Evolutionary conservation across 2,113 vertebrate genomes (phyloP).

Genomic region (Ceyx melanurus): DNA sequence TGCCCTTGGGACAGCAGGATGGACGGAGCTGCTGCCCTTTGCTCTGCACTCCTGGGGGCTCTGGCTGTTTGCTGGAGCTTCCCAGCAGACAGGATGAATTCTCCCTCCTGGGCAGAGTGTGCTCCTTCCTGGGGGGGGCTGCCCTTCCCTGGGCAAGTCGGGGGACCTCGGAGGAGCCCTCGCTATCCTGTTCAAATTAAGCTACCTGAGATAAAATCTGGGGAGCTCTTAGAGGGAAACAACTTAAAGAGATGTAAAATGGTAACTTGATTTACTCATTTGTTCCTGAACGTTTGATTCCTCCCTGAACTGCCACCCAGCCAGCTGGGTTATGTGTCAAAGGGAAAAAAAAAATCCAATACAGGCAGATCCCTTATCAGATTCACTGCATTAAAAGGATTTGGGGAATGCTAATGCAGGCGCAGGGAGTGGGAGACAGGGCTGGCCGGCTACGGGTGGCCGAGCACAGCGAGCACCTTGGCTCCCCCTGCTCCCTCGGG

Average conservation of each 20-base stretch:
- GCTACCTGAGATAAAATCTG: constrained; percentile 67
- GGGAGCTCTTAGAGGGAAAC: constrained; percentile 65
- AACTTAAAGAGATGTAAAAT: constrained; percentile 69
- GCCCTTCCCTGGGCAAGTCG: neutral
- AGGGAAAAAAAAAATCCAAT: constrained; percentile 23
- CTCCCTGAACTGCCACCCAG: constrained; percentile 46
- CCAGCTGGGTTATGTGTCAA: constrained; percentile 68
- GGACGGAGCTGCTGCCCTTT: neutral
- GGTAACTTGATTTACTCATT: constrained; percentile 71
- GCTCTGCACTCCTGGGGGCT: rapidly evolving
- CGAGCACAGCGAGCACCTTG: neutral
- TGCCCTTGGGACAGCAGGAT: rapidly evolving
- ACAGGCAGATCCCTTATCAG: constrained; percentile 55
- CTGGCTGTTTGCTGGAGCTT: neutral
- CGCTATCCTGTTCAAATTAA: constrained; percentile 38
- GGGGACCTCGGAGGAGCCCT: neutral
- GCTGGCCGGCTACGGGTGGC: neutral
- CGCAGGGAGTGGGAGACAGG: neutral
- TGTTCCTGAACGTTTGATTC: constrained; percentile 59
- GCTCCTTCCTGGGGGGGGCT: constrained; percentile 49
- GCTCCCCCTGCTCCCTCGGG: neutral
- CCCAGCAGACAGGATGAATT: neutral
- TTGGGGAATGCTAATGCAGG: constrained; percentile 64
- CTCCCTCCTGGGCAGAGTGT: neutral
- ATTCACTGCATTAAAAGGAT: constrained; percentile 59